phyloP scores from a whole-genome alignment of 2,113 vertebrate species.

The Microcebus lehilahytsara region DNA sequence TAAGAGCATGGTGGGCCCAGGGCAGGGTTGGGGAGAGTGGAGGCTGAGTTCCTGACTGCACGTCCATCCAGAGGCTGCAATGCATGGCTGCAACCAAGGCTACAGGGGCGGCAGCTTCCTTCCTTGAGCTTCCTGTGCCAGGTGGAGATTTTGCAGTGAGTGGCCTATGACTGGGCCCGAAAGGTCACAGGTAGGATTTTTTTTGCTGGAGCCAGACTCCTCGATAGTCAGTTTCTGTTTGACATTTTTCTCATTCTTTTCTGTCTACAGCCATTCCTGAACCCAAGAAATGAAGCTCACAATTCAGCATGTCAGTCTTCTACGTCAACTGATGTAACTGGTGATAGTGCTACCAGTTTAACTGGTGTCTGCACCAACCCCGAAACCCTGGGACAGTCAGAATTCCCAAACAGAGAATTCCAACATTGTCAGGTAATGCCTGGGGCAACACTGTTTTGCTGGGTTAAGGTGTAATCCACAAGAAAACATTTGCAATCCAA shows the following conservation, averaged over 20 bases:
- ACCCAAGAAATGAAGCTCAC: neutral
- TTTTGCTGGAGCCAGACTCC: neutral
- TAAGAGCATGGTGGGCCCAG: neutral
- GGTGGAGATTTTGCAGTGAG: neutral
- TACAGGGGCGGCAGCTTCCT: neutral
- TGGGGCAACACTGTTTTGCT: neutral
- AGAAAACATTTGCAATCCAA: neutral
- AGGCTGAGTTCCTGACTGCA: neutral
- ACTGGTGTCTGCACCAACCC: neutral
- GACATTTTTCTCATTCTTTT: neutral
- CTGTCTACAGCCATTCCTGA: neutral
- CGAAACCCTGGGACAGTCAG: neutral
- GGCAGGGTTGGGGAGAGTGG: neutral
- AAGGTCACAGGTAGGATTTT: neutral
- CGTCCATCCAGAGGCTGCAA: neutral
- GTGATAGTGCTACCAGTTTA: neutral
- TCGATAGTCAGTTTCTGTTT: neutral
- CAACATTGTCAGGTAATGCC: conserved; percentile 16
- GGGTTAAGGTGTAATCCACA: neutral
- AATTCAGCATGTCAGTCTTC: neutral
- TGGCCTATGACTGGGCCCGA: neutral
- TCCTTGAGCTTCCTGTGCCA: neutral
- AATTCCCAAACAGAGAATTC: conserved; percentile 22
- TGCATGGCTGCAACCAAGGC: neutral
- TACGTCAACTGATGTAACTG: neutral